Base-by-base conservation (phyloP, 2,113 vertebrate species). In the Gobius niger region DNA sequence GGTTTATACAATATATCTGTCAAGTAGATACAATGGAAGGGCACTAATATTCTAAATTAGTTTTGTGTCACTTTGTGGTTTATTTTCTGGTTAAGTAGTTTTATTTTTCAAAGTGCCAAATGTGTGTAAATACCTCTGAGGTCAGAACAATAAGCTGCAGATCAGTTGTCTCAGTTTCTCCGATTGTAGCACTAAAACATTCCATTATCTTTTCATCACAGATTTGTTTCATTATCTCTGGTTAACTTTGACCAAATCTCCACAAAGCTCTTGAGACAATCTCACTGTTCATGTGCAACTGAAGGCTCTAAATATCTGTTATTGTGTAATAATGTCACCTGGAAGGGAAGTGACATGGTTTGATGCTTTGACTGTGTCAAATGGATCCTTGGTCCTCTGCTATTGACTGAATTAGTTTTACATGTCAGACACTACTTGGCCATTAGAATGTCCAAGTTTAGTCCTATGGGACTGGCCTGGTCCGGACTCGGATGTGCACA, bases 311-410 rank as follows among this genome's bases (percentile, higher is more conserved):
- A 61, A 65, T 63, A n/a, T 41, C 34, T 57, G 5, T 60, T 3
- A 44, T 24, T 53, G 4, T 54, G 41, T 65, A 59, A 16, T 73
- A 51, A 53, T 72, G 41, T 84, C 61, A 66, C 72, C 76, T 76
- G 77, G 73, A 72, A 42, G 75, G 66, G 18, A 54, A 65, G 79
- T 66, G 60, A 74, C 73, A 60, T 77, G 64, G 70, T 77, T 73
- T 70, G 34, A 81, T 72, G 51, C 65, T 81, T 85, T 81, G 77
- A 87, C 73, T 78, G 78, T 87, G 77, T 84, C 67, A 83, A 85
- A 47, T 71, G 34, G 68, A 57, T 63, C 49, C 18, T 54, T n/a
- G 9, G 73, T 75, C 69, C 64, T 73, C 76, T 82, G 80, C 83
- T 88, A 42, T 51, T 68, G 34, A 6, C 16, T 47, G 24, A 24